Percentiles rank a stretch among this genome's conserved stretches.
These are phyloP conservation scores for Adelosebastes latens DNA, from an alignment of 2,797 vertebrate genomes.

Conservation along the genomic window DNA sequence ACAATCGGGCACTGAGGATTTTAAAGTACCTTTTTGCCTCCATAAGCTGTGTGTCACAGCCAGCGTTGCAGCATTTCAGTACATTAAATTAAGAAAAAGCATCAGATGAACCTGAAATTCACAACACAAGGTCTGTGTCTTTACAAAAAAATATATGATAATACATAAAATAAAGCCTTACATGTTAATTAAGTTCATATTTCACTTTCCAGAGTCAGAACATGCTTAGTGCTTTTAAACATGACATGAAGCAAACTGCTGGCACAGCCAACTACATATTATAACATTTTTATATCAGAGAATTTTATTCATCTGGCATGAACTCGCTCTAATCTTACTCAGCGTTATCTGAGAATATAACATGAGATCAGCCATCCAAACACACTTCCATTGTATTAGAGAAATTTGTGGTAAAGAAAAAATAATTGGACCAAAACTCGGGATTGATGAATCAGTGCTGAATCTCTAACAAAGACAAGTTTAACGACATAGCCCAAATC, in stretches of 20 bases:
- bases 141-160: neutral
- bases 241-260: neutral
- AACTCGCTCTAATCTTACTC: constrained; percentile 18
- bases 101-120: neutral
- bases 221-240: neutral
- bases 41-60: neutral
- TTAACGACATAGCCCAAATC: neutral
- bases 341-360: constrained; percentile 44
- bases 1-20: neutral
- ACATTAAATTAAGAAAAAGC: neutral
- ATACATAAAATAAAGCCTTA: neutral
- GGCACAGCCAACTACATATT: neutral
- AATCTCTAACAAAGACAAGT: neutral
- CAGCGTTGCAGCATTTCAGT: neutral
- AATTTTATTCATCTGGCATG: constrained; percentile 27
- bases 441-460: neutral
- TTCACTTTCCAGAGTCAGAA: neutral
- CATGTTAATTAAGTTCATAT: neutral
- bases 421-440: neutral
- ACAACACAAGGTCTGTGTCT: neutral
- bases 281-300: neutral
- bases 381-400: constrained; percentile 17
- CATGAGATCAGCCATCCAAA: constrained; percentile 13
- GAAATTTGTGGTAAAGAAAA: neutral
- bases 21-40: neutral